Base-by-base conservation (phyloP, 1,140 invertebrate species). In the Drosophila baimaii region DNA sequence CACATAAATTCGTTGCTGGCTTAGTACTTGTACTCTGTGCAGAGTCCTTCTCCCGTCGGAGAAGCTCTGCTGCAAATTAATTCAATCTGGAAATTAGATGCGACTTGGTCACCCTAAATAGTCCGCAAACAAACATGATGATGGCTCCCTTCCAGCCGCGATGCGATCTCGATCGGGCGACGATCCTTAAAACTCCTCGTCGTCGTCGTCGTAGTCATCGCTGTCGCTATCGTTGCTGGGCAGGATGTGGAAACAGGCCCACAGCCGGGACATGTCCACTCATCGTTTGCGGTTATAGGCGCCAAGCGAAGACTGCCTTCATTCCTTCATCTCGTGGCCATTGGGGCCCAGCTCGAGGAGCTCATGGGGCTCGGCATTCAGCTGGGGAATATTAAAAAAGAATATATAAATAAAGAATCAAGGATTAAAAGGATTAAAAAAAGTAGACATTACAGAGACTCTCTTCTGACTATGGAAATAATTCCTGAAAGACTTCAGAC, bases 341-440 rank as follows among this genome's bases (percentile, higher is more conserved):
- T 91, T 91, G 29, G 89, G 51, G 8, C 90, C 90, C 39, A 91
- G 89, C 81, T 91, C 90, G 70, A 91, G 85, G 51, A 91, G 82
- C 75, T 91, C 90, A 91, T 91, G 90, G 44, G 90, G 90, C 72
- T 91, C 90, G 29, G 90, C 90, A 64, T 90, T 92, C 35, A 91
- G 57, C 90, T 91, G 59, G 7, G 10, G 6, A 13, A 21, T 1
- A 27, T 13, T 27, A 2, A 47, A 47, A 5, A 35, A 19, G 19
- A n/a, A 31, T n/a, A 46, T 41, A 35, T 13, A 15, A 35, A 4
- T 4, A n/a, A 66, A n/a, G 35, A 52, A 44, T 31, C 15, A 31
- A 1, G 2, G 27, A 27, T 27, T 27, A 27, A 27, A 27, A 27
- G 5, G 27, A 27, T 27, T 27, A 27, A 1, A 7, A 27, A 4